These are phyloP conservation scores for Junonia oenone DNA, from an alignment of 2,888 invertebrate genomes.

Conservation along the genomic window DNA sequence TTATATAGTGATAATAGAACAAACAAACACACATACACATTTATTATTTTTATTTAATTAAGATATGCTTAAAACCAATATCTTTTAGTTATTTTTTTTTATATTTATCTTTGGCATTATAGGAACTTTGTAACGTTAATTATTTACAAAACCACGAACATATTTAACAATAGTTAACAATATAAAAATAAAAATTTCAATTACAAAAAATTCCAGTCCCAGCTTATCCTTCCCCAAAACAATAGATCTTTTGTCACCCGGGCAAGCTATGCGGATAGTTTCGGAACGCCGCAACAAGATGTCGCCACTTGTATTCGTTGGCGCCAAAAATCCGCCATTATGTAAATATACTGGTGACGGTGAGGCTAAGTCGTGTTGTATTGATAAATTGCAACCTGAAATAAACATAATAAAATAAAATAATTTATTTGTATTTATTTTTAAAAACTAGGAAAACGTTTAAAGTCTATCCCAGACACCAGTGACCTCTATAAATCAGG, in stretches of 20 bases:
- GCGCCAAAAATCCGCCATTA: constrained; percentile 44
- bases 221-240: constrained; percentile 43
- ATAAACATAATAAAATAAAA: constrained; percentile 10
- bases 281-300: constrained; percentile 44
- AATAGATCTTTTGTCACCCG: constrained; percentile 43
- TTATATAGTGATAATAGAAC: too few relatives aligned
- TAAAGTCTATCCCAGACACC: too few relatives aligned
- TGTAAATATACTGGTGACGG: constrained; percentile 54
- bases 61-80: too few relatives aligned
- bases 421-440: background rate
- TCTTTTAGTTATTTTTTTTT: too few relatives aligned
- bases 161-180: too few relatives aligned
- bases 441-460: background rate
- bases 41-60: too few relatives aligned
- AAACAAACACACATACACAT: too few relatives aligned
- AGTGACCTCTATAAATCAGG: too few relatives aligned
- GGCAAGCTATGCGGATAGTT: constrained; percentile 48
- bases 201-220: constrained; percentile 41
- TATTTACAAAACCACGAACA: too few relatives aligned
- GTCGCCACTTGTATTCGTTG: constrained; percentile 35
- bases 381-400: constrained; percentile 51
- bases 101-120: too few relatives aligned
- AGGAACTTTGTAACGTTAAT: too few relatives aligned
- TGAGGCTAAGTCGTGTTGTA: constrained; percentile 49
- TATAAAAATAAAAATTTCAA: constrained; percentile 15